Evolutionary conservation across 2,888 invertebrate genomes (phyloP), one percentile per base, ranked within the genome.

Genomic region (Torymus tubicola): DNA sequence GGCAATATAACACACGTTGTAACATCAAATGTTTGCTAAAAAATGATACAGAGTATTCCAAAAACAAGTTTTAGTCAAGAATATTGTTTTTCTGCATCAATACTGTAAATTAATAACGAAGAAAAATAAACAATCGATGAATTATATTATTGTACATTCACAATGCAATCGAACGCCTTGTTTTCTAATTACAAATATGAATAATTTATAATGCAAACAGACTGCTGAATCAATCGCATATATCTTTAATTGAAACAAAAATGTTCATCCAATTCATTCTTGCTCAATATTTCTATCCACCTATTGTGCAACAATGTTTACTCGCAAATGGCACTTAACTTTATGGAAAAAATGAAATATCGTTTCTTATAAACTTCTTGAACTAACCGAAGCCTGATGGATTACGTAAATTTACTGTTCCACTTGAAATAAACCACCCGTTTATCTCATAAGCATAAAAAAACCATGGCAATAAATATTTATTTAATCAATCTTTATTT

Each of bases 121-220:
- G 52, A 10, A 68, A 67, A 65, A 67, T 67, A 18, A 60, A 60
- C 42, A 61, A 16, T 31, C 18, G 68, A 67, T 67, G 50, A 72
- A 78, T 72, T 60, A 60, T 21, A 24, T n/a, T n/a, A n/a, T n/a
- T n/a, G 21, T n/a, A 11, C 11, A 13, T 8, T 55, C 8, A 0
- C n/a, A 13, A 11, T 2, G 55, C 16, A 4, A 55, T 65, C 61
- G 50, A 73, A 72, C 63, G 57, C 52, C 3, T 77, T 67, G 52
- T 73, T 77, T 81, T 77, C 69, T 69, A 81, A 64, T 73, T 73
- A 71, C 13, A 68, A 81, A 64, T 81, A 81, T 81, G 77, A 77
- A 81, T 81, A 72, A 81, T 81, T 77, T 73, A 77, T 73, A 31
- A 31, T 31, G 14, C 18, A 11, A 31, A 69, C 57, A 12, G 4